These are phyloP conservation scores for Ectobius pallidus DNA, from an alignment of 2,888 invertebrate species.

Conservation along the genomic window DNA sequence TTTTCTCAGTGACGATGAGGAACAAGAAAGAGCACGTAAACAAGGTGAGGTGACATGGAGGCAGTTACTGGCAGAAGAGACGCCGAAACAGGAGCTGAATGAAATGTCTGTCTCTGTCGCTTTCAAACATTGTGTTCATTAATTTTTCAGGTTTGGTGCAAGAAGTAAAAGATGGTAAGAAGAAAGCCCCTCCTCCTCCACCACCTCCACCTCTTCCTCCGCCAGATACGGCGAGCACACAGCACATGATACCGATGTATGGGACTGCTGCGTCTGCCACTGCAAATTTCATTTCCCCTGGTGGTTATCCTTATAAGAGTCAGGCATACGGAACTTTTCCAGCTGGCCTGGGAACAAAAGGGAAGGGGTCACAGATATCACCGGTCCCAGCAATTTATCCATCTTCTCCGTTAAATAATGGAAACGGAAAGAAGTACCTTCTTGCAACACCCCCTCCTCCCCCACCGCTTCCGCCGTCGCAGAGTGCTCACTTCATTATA, in stretches of 20 bases:
- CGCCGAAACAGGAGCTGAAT: no score
- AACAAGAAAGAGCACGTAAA: constrained; percentile 58
- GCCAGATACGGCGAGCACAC: background rate
- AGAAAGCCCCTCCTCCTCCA: constrained; percentile 29
- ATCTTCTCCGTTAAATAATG: background rate
- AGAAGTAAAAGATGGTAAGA: constrained; percentile 36
- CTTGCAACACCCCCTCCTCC: constrained; percentile 18
- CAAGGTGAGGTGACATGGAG: constrained; percentile 47
- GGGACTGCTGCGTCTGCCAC: background rate
- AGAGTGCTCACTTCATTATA: constrained; percentile 13
- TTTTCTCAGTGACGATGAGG: constrained; percentile 71
- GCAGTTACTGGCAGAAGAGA: no score
- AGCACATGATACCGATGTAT: constrained; percentile 18
- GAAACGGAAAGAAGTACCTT: constrained; percentile 20
- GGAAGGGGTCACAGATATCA: background rate
- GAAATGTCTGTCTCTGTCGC: no score
- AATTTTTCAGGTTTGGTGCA: constrained; percentile 27
- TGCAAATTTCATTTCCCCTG: constrained; percentile 5
- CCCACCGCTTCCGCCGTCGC: background rate
- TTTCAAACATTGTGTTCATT: no score
- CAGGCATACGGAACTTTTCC: constrained; percentile 13
- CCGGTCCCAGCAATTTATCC: background rate
- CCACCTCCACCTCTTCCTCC: constrained; percentile 37
- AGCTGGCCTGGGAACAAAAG: constrained; percentile 23
- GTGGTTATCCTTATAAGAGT: background rate